Base-by-base conservation (phyloP, 2,888 invertebrate genomes). In the Drosophila atripex region DNA sequence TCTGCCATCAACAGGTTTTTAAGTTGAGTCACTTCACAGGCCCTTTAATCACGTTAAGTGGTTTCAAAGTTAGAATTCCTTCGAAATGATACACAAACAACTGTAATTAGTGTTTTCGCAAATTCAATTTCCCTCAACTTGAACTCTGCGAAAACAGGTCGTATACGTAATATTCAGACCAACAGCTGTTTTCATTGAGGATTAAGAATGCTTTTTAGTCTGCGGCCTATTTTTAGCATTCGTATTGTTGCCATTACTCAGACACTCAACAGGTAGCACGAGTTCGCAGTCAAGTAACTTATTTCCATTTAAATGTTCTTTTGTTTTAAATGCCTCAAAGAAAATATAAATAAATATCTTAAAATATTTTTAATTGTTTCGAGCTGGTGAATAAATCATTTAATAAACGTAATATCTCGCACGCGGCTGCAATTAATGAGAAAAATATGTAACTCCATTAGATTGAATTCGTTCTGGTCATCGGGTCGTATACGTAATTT, bases 151-250 rank as follows among this genome's bases (percentile, higher is more conserved):
- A n/a, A 35, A 45, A 63, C 45, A n/a, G 51, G 45, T 38, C 52
- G 45, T 25, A 46, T 52, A 45, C 21, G 30, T 46, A 52, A 46
- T 65, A 45, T 50, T 30, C 14, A 7, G 18, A 11, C 2, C 18
- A 23, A 30, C 64, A 64, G 46, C 52, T 64, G 53, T 53, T 46
- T 41, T 11, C 16, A 47, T 39, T 61, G 47, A 59, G 38, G 14
- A 46, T 28, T 56, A 21, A 14, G 14, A 45, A 32, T 43, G n/a
- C 18, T 46, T 32, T 23, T 9, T 18, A 18, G n/a, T 23, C 50
- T 21, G n/a, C 30, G 18, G n/a, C 14, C 12, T 32, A 21, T 21
- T 14, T 49, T 49, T 18, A 32, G 49, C 11, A 9, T 12, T 30
- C 30, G 28, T 14, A 49, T 30, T 4, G 49, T 16, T 32, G 12